Percentiles rank a stretch among this genome's conserved stretches.
Evolutionary conservation across 2,113 vertebrate genomes (phyloP).

Genomic region (Hucho hucho): DNA sequence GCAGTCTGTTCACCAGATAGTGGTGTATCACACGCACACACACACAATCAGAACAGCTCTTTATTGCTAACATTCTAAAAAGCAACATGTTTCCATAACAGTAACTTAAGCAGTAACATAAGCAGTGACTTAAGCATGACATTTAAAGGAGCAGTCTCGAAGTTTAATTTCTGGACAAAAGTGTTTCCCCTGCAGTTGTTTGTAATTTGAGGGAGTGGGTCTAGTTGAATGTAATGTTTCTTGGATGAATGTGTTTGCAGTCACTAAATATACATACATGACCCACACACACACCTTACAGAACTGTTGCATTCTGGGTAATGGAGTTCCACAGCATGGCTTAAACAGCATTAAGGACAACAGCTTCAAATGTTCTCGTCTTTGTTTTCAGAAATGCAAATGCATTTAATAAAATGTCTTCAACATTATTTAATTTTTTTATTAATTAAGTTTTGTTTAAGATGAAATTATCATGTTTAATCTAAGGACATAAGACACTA

Average conservation of each 20-base stretch:
- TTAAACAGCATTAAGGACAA: neutral
- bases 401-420: neutral
- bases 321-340: neutral
- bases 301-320: neutral
- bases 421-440: neutral
- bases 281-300: neutral
- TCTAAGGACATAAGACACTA: neutral
- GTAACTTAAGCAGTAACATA: constrained; percentile 13
- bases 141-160: too few species aligned
- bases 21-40: neutral
- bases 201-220: too few species aligned
- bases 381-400: neutral
- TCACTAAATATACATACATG: neutral
- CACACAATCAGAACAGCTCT: constrained; percentile 14
- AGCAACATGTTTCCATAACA: constrained; percentile 3
- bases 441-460: neutral
- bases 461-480: neutral
- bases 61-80: constrained; percentile 37
- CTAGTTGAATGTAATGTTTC: too few species aligned
- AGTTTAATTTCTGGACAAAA: too few species aligned
- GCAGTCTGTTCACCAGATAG: constrained; percentile 22
- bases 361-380: neutral
- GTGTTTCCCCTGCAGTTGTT: too few species aligned
- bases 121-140: neutral
- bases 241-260: too few species aligned